Evolutionary conservation across 2,888 invertebrate genomes (phyloP).

Genomic region (Schrankia costaestrigalis): DNA sequence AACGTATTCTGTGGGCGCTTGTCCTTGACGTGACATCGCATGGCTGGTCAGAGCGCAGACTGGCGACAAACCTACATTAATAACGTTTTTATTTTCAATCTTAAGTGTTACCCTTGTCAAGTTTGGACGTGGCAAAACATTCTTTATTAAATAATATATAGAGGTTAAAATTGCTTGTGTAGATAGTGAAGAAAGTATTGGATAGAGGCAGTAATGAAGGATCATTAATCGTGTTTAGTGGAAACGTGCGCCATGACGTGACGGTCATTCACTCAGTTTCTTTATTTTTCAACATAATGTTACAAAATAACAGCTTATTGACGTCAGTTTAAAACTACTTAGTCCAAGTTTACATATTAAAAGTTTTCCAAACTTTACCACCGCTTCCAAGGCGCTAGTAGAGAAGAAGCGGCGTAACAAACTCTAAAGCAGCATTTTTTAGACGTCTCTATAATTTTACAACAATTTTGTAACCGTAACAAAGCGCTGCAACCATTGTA

Average conservation of each 20-base stretch:
- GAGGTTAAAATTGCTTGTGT: background rate
- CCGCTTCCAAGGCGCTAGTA: too few relatives aligned
- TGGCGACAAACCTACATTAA: constrained; percentile 13
- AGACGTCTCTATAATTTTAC: too few relatives aligned
- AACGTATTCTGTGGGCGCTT: constrained; percentile 4
- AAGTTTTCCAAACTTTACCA: too few relatives aligned
- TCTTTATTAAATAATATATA: background rate
- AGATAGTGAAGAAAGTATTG: constrained; percentile 7
- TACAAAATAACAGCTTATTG: too few relatives aligned
- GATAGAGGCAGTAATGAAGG: constrained; percentile 20
- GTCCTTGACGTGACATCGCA: constrained; percentile 3
- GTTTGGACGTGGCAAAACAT: constrained; percentile 1
- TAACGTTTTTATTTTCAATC: constrained; percentile 24
- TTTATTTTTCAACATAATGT: constrained; percentile 3
- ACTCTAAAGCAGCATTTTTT: too few relatives aligned
- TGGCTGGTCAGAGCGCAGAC: constrained; percentile 1
- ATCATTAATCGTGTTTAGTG: constrained; percentile 26
- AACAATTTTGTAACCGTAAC: too few relatives aligned
- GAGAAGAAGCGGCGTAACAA: too few relatives aligned
- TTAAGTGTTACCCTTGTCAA: constrained; percentile 11
- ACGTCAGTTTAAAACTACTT: background rate
- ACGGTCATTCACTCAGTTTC: constrained; percentile 13
- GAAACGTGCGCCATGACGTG: constrained; percentile 13
- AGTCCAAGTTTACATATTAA: background rate
- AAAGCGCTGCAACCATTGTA: too few relatives aligned